Evolutionary conservation across 2,113 vertebrate species (phyloP).

Genomic region (Xiphophorus hellerii): DNA sequence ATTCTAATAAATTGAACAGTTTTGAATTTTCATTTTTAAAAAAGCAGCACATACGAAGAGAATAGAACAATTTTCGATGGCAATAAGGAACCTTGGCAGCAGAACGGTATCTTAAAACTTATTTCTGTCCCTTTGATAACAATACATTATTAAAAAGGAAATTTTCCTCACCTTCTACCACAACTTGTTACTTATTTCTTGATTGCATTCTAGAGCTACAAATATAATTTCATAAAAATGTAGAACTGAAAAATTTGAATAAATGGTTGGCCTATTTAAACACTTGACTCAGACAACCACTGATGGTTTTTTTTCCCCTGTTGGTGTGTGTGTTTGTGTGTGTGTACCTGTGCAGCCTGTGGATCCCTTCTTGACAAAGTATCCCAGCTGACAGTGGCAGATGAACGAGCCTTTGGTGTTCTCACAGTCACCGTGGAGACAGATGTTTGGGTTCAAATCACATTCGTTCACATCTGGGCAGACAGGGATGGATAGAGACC

Average conservation of each 20-base stretch:
- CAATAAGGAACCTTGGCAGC: no score
- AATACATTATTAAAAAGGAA: no score
- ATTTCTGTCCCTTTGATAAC: no score
- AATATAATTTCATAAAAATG: conserved; percentile 12
- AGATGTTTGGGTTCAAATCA: conserved; percentile 92
- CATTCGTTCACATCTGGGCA: conserved; percentile 91
- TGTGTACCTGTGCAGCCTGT: conserved; percentile 88
- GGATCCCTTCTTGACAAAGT: conserved; percentile 89
- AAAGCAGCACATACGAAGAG: not conserved
- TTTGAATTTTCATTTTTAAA: not conserved
- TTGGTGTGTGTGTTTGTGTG: not conserved
- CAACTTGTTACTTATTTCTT: not conserved
- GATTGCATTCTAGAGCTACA: conserved; percentile 6
- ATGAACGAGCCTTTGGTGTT: conserved; percentile 96
- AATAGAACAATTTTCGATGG: not conserved
- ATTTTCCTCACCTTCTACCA: not conserved
- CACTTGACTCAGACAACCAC: not conserved
- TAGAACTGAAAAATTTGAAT: conserved; percentile 30
- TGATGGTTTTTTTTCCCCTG: not conserved
- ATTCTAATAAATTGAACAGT: not conserved
- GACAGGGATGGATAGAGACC: conserved; percentile 30
- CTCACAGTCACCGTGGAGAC: conserved; percentile 90
- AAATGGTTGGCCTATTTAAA: conserved; percentile 40
- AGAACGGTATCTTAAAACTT: no score
- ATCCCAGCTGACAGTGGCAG: conserved; percentile 92